These are phyloP conservation scores for Drosophila auraria DNA, from an alignment of 1,140 invertebrate species.

Conservation along the genomic window DNA sequence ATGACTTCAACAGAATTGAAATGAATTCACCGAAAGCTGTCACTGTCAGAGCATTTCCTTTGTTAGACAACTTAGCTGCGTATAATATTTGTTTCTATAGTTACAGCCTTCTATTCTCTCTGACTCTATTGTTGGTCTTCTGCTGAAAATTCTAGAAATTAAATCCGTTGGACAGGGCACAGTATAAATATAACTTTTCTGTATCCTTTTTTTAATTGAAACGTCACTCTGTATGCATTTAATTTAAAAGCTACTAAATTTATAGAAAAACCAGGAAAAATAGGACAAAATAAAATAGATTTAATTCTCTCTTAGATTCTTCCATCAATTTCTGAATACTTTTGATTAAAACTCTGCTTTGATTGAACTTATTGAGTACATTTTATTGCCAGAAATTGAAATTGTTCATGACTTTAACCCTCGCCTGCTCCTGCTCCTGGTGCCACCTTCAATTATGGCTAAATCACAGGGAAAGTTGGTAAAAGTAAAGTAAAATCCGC, in stretches of 20 bases:
- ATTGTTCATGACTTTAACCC: neutral
- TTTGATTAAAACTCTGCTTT: neutral
- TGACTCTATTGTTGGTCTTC: neutral
- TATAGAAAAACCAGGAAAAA: neutral
- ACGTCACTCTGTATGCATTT: neutral
- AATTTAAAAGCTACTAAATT: neutral
- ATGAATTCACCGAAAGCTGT: neutral
- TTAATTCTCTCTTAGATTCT: neutral
- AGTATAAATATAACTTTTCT: neutral
- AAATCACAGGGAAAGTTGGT: conserved; percentile 30
- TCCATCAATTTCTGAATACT: neutral
- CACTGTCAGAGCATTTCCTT: neutral
- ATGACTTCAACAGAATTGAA: neutral
- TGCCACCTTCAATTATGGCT: conserved; percentile 52
- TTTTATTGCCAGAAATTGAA: conserved; percentile 3
- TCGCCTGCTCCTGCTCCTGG: conserved; percentile 2
- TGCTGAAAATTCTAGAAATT: neutral
- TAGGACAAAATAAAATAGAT: neutral
- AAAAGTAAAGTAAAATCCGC: conserved; percentile 6
- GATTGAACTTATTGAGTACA: conserved; percentile 23
- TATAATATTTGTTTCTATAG: neutral
- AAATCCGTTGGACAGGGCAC: neutral
- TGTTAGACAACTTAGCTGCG: neutral
- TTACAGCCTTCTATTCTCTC: neutral
- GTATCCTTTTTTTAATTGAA: neutral